phyloP scores from a whole-genome alignment of 2,113 vertebrate species.

The Tachuris rubrigastra region DNA sequence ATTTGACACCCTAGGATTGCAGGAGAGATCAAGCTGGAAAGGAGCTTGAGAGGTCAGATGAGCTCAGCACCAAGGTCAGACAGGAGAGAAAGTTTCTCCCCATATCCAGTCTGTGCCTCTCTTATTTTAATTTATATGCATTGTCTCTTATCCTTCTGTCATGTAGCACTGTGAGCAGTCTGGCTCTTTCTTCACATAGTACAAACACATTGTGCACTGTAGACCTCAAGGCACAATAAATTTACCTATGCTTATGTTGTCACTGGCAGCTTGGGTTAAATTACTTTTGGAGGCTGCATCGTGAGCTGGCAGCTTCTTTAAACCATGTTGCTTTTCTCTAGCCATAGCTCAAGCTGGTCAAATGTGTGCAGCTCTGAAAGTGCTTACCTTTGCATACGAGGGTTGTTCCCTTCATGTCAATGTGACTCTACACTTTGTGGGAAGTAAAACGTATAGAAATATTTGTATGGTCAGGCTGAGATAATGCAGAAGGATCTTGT shows the following conservation, averaged over 20 bases:
- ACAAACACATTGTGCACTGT: rapidly evolving
- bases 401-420: neutral
- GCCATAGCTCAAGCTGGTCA: neutral
- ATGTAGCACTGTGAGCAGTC: neutral
- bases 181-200: neutral
- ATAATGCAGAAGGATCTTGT: slow-evolving; percentile 12
- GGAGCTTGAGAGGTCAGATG: rapidly evolving
- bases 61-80: neutral
- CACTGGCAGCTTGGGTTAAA: neutral
- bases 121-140: neutral
- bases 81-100: neutral
- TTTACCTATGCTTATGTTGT: neutral
- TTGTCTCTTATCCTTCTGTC: neutral
- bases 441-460: slow-evolving; percentile 6
- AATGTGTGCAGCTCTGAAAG: neutral
- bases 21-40: neutral
- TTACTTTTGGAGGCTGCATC: neutral
- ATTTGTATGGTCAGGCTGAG: neutral
- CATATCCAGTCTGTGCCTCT: neutral
- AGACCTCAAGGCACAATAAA: neutral
- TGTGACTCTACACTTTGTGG: neutral
- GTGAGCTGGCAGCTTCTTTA: neutral
- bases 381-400: neutral
- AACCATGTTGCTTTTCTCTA: neutral
- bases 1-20: neutral